A percentile compares a stretch with the other conserved stretches of the same genome.
phyloP scores from a whole-genome alignment of 2,888 invertebrate genomes.

The Eupeodes luniger region DNA sequence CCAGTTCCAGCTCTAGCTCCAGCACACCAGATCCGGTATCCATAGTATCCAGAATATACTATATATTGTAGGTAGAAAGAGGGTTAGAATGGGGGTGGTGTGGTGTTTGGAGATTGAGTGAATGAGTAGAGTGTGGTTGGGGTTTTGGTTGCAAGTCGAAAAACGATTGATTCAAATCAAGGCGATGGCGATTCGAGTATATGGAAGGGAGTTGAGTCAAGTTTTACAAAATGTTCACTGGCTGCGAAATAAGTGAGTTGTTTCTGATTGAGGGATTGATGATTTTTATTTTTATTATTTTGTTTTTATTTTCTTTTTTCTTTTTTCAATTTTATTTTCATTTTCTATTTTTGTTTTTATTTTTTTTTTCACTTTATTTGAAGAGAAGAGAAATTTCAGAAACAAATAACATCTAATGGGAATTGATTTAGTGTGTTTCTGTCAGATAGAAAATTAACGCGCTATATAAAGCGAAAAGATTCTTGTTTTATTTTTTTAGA shows the following conservation, averaged over 20 bases:
- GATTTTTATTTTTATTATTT: conserved; percentile 31
- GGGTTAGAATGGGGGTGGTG: background rate
- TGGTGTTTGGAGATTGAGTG: background rate
- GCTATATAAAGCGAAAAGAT: background rate
- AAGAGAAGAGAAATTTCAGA: background rate
- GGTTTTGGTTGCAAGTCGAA: conserved; percentile 3
- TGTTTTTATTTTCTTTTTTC: conserved; percentile 28
- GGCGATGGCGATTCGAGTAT: conserved; percentile 17
- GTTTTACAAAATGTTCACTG: conserved; percentile 58
- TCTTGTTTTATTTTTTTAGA: too few relatives aligned
- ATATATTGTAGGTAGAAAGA: background rate
- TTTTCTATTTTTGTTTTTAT: conserved; percentile 20
- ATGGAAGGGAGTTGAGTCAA: conserved; percentile 13
- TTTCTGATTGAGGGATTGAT: conserved; percentile 59
- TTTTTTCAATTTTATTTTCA: conserved; percentile 1
- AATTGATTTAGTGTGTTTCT: conserved; percentile 48
- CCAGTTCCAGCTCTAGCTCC: background rate
- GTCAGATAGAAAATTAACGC: conserved; percentile 52
- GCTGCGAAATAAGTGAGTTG: conserved; percentile 66
- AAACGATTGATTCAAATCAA: conserved; percentile 54
- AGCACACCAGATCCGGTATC: too few relatives aligned
- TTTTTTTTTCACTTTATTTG: conserved; percentile 8
- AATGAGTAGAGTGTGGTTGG: background rate
- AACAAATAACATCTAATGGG: conserved; percentile 48
- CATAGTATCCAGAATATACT: background rate